Evolutionary conservation across 2,113 vertebrate genomes (phyloP).

Genomic region (Varanus salvator): DNA sequence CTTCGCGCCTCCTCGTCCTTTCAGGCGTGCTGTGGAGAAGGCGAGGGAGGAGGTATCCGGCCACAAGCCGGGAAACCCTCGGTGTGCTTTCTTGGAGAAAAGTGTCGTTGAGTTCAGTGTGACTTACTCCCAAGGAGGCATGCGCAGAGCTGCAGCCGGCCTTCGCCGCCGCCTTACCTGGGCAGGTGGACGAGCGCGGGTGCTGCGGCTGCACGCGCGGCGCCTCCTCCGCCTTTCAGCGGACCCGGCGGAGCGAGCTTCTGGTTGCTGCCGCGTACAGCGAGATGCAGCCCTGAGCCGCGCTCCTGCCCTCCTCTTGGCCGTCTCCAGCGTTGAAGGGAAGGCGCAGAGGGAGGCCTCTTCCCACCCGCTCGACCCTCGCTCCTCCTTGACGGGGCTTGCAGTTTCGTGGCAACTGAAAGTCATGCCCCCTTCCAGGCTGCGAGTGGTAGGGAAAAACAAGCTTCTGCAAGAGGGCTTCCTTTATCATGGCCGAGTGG

Average conservation of each 20-base stretch:
- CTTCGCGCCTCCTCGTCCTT: not conserved
- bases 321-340: too few species aligned
- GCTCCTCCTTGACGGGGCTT: conserved; percentile 3
- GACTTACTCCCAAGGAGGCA: not conserved
- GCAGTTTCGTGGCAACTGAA: conserved; percentile 50
- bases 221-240: not conserved
- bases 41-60: not conserved
- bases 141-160: not conserved
- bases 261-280: not conserved
- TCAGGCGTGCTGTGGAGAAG: not conserved
- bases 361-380: not conserved
- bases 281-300: not conserved
- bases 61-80: not conserved
- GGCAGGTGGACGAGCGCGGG: not conserved
- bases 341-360: not conserved
- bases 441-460: not conserved
- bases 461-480: not conserved
- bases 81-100: not conserved
- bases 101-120: not conserved
- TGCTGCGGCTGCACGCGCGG: not conserved
- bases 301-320: too few species aligned
- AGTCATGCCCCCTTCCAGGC: not conserved
- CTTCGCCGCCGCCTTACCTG: not conserved
- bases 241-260: not conserved
- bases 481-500: not conserved